Base-by-base conservation (phyloP, 2,113 vertebrate species). In the Muscicapa adusta region DNA sequence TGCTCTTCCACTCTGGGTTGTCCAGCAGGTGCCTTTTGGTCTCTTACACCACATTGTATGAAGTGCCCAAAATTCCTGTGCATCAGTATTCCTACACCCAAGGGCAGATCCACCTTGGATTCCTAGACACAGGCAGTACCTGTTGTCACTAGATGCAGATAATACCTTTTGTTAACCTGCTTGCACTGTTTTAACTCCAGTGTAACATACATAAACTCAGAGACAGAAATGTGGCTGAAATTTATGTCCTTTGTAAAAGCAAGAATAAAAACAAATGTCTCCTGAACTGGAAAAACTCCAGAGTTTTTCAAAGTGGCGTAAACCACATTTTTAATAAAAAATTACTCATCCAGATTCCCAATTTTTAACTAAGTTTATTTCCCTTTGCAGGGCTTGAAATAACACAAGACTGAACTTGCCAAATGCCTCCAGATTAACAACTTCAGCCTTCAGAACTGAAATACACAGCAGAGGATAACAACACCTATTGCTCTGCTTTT, bases 311-410 rank as follows among this genome's bases (percentile, higher is more conserved):
- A 75, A 43, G 23, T 33, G 12, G 13, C 28, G 51, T 24, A 56
- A 48, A 71, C 1, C 25, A 20, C 19, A n/a, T 33, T 48, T 45
- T 63, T 61, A 67, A 60, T n/a, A 56, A 70, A 93, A 56, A 73
- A 94, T 45, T 63, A 85, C 12, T 26, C 38, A 14, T 94, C 63
- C 95, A 97, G 91, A 42, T 98, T 97, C 85, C 97, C 97, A 97
- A 98, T 98, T 78, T 98, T 98, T 84, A 99, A 97, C 34, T 87
- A 98, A 4, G 97, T 96, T 61, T 96, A 91, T 76, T 99, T 98
- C 77, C 97, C 97, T 89, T 98, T 96, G 2, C 98, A 99, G 13
- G 97, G 98, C 91, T 98, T 96, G 99, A 99, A 96, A 98, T 98
- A 34, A 98, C 51, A 47, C 98, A 98, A 26, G 98, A 98, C 85